Evolutionary conservation across 2,888 invertebrate species (phyloP).

Genomic region (Xestia xanthographa): DNA sequence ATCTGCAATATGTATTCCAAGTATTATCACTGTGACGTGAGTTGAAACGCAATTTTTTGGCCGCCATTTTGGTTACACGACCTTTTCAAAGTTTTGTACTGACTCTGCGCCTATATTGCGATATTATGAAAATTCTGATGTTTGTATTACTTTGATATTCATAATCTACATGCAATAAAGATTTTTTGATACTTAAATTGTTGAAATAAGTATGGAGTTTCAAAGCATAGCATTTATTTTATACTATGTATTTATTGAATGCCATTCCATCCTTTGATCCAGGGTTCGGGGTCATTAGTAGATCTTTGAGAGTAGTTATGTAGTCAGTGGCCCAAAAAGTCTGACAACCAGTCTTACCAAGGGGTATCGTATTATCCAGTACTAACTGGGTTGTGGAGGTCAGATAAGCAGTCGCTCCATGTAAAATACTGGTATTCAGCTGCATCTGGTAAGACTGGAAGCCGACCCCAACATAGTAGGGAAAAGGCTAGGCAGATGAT

Average conservation of each 20-base stretch:
- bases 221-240: not conserved
- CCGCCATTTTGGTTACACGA: not conserved
- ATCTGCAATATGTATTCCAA: conserved; percentile 15
- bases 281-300: too few species aligned
- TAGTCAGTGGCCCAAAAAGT: too few species aligned
- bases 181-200: conserved; percentile 22
- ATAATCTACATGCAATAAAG: conserved; percentile 20
- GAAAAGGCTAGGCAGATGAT: too few species aligned
- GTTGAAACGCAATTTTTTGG: conserved; percentile 15
- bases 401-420: too few species aligned
- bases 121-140: conserved; percentile 36
- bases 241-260: not conserved
- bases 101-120: conserved; percentile 6
- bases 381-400: too few species aligned
- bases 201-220: not conserved
- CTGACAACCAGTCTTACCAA: too few species aligned
- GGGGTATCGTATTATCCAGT: too few species aligned
- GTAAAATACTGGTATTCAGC: too few species aligned
- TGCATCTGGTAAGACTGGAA: too few species aligned
- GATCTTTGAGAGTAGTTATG: too few species aligned
- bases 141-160: conserved; percentile 37
- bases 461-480: too few species aligned
- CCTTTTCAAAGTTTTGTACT: conserved; percentile 13
- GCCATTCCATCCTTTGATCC: not conserved
- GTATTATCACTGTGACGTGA: conserved; percentile 19